A percentile compares a stretch with the other conserved stretches of the same genome.
Conservation (phyloP, 2,797 vertebrate genomes). For the Sebastes ruberrimus region DNA sequence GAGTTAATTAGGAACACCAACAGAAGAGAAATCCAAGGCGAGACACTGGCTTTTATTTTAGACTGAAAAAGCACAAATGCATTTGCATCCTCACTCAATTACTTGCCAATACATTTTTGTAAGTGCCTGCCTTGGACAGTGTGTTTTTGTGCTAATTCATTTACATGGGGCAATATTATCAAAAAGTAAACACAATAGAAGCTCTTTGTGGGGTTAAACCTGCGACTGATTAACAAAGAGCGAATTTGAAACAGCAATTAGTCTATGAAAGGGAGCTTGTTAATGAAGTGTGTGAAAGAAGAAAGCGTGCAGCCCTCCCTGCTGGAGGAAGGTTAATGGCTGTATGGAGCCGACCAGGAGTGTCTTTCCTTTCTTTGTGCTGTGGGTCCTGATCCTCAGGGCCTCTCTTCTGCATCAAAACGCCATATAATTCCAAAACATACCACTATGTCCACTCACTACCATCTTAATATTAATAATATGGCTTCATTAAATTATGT, state of each 20-base stretch:
- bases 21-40: constrained; percentile 53
- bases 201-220: constrained; percentile 71
- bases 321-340: constrained; percentile 82
- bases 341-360: constrained; percentile 64
- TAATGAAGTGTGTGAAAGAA: constrained; percentile 74
- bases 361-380: constrained; percentile 49
- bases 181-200: constrained; percentile 73
- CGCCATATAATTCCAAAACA: background rate
- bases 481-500: constrained; percentile 12
- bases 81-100: constrained; percentile 59
- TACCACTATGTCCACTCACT: background rate
- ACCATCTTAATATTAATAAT: constrained; percentile 1
- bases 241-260: constrained; percentile 75
- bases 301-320: constrained; percentile 52
- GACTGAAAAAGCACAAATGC: constrained; percentile 55
- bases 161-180: constrained; percentile 62
- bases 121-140: constrained; percentile 50
- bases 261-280: constrained; percentile 70
- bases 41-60: constrained; percentile 60
- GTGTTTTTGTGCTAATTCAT: constrained; percentile 51
- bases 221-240: constrained; percentile 74
- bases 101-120: constrained; percentile 46
- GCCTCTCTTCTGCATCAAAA: constrained; percentile 25
- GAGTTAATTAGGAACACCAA: constrained; percentile 77
- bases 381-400: constrained; percentile 50